Evolutionary conservation across 2,888 invertebrate species (phyloP), one percentile per base, ranked within the genome.

Genomic region (Melanophora roralis): DNA sequence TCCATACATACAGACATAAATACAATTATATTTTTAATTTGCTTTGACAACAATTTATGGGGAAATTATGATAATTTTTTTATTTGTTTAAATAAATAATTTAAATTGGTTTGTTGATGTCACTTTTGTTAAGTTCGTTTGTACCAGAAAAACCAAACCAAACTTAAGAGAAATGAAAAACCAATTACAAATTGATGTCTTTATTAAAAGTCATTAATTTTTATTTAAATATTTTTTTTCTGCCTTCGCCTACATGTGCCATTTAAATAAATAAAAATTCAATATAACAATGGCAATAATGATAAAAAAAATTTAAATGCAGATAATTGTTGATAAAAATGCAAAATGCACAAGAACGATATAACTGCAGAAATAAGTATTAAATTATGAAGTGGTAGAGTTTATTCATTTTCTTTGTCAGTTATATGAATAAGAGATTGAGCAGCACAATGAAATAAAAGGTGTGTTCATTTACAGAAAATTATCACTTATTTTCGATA

Each of bases 121-220:
- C 53, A 53, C n/a, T 53, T 53, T 21, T 40, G 14, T 59, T n/a
- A 12, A 47, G 55, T 16, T 38, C 40, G 36, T 51, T 57, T 68
- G 55, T 43, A 73, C 36, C n/a, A 34, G 47, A 9, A 36, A 23
- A 68, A 51, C 51, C 40, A 51, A 68, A 16, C 23, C 57, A 34
- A 40, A 14, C 7, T 40, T 23, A 5, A 21, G 1, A 3, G 2
- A 32, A 14, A 14, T 19, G 55, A 19, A 73, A 73, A 36, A 6
- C 32, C 47, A 73, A 74, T 67, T 67, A 55, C 55, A 75, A 75
- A 79, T 79, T 79, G 71, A 79, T 79, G 79, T 79, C 79, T 79
- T 75, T 79, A 79, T 79, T 71, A 79, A 79, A 75, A 75, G 65
- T 71, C 60, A 71, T 79, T 79, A 79, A 75, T 75, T 79, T 75